Evolutionary conservation across 2,113 vertebrate species (phyloP).

Genomic region (Salvator merianae): DNA sequence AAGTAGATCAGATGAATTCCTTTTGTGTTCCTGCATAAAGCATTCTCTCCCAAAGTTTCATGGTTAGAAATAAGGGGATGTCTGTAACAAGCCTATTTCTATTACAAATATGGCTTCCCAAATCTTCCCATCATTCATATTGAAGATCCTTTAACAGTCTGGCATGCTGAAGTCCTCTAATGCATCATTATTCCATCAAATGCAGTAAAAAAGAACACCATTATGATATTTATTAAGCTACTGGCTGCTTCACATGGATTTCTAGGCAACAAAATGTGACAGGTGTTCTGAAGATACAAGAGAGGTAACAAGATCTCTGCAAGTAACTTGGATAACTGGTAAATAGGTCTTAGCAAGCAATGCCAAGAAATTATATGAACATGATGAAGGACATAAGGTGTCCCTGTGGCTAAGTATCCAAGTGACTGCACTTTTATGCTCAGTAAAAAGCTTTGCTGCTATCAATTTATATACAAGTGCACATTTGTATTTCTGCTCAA

Average conservation of each 20-base stretch:
- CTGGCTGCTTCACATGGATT: slow-evolving; percentile 27
- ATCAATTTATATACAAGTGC: not conserved
- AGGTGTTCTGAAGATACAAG: slow-evolving; percentile 59
- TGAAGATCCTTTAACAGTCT: not conserved
- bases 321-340: slow-evolving; percentile 63
- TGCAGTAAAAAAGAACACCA: not conserved
- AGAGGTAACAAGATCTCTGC: slow-evolving; percentile 52
- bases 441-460: not conserved
- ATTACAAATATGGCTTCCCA: not conserved
- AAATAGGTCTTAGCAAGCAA: slow-evolving; percentile 57
- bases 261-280: slow-evolving; percentile 41
- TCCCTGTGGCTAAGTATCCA: not conserved
- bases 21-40: not conserved
- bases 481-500: not conserved
- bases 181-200: not conserved
- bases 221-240: not conserved
- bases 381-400: not conserved
- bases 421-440: not conserved
- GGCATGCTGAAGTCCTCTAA: not conserved
- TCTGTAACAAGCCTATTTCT: not conserved
- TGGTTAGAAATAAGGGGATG: not conserved
- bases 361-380: slow-evolving; percentile 1
- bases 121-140: not conserved
- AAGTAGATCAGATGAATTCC: too few relatives aligned
- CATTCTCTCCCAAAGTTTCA: not conserved